Base-by-base conservation (phyloP, 2,888 invertebrate species). In the Venusia cambrica region DNA sequence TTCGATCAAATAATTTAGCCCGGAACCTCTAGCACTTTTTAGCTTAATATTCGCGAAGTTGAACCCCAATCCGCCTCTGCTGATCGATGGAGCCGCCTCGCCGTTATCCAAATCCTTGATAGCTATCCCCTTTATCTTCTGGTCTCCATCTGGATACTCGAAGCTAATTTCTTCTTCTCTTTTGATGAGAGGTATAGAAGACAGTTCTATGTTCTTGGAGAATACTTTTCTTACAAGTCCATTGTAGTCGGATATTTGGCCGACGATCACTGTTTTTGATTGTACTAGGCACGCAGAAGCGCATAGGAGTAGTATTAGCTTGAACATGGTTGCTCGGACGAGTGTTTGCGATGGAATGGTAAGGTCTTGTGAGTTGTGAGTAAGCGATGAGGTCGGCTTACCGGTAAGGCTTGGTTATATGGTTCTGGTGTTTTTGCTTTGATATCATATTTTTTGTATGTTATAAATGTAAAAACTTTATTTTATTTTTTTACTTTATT, bases 101-200 rank as follows among this genome's bases (percentile, higher is more conserved):
- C 72, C 74, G 38, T 83, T 78, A 1, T 85, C 79, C 57, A 79
- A 16, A 15, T 87, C 87, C 16, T 72, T 74, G 4, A 87, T 79
- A 1, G 79, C 74, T 1, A 87, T 77, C 0, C 87, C 87, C 45
- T 84, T 85, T 2, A 87, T 84, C 38, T 59, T 77, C 55, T 74
- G 62, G 11, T 73, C 71, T 28, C 62, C 67, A 5, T 51, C 19
- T 8, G 70, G 65, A 30, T 77, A 73, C 26, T 77, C 73, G 15
- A 75, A 79, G 2, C 43, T 45, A 0, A 80, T 40, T n/a, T 68
- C 73, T 8, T 80, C 57, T 6, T 71, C 74, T 1, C 80, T 43
- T 12, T 77, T 77, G 0, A 81, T 9, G 0, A 81, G 33, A 0
- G 75, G 79, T n/a, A 84, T 63, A 0, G 54, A 45, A 1, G 47